A percentile compares a stretch with the other conserved stretches of the same genome.
These are phyloP conservation scores for Phymanthus crucifer DNA, from an alignment of 92 coral and sea anemone species.

Conservation along the genomic window DNA sequence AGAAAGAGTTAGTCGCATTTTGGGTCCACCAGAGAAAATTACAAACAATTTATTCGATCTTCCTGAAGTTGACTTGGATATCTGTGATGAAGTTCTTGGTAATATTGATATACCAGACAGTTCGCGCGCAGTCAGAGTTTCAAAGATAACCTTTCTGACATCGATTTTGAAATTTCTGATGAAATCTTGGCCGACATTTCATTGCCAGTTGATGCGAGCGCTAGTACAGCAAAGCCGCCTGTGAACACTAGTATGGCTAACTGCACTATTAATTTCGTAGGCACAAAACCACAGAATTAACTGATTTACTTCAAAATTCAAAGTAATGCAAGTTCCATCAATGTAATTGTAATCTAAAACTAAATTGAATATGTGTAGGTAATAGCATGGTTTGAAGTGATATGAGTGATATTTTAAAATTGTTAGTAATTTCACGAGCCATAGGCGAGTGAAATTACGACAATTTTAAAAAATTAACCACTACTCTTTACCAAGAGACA, in stretches of 20 bases:
- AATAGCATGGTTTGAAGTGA: no score
- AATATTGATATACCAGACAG: constrained; percentile 9
- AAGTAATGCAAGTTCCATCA: constrained; percentile 4
- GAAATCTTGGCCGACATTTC: not conserved
- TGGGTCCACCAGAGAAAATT: constrained; percentile 10
- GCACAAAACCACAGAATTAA: constrained; percentile 9
- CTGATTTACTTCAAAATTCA: constrained; percentile 8
- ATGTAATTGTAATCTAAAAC: constrained; percentile 2
- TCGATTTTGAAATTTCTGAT: not conserved
- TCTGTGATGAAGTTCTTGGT: constrained; percentile 11
- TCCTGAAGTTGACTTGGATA: constrained; percentile 2
- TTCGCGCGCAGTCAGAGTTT: not conserved
- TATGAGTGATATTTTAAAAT: no score
- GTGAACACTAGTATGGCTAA: constrained; percentile 12
- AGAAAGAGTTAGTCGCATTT: not conserved
- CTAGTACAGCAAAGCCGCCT: constrained; percentile 10
- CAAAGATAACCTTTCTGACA: constrained; percentile 5
- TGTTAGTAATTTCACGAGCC: no score
- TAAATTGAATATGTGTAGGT: no score
- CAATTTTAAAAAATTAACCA: no score
- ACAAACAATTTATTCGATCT: not conserved
- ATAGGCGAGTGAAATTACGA: no score
- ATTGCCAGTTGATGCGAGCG: constrained; percentile 5
- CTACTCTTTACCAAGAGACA: no score
- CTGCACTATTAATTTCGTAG: constrained; percentile 8